These are phyloP conservation scores for Aradophagus sp. DNA, from an alignment of 1,140 invertebrate species.

Conservation along the genomic window DNA sequence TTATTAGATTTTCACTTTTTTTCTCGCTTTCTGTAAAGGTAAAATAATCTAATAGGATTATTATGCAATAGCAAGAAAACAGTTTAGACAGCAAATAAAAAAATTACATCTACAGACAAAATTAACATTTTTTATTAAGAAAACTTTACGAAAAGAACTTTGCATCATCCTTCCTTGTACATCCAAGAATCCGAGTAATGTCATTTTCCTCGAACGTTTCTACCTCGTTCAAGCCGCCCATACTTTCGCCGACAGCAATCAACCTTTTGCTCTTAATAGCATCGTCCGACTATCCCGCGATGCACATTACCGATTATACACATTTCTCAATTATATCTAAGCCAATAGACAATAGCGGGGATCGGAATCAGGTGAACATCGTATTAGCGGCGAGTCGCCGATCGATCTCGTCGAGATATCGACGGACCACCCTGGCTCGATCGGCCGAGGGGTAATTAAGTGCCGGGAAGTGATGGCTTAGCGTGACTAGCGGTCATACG, in stretches of 20 bases:
- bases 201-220: no score
- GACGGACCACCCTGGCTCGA: slow-evolving; percentile 64
- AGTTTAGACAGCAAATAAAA: no score
- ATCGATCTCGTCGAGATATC: slow-evolving; percentile 58
- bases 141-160: no score
- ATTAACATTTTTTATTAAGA: no score
- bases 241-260: slow-evolving; percentile 18
- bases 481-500: slow-evolving; percentile 68
- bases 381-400: slow-evolving; percentile 55
- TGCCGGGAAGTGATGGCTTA: slow-evolving; percentile 66
- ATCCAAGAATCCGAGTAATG: no score
- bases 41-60: no score
- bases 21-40: no score
- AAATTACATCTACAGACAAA: no score
- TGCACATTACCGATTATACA: slow-evolving; percentile 36
- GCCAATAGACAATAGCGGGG: slow-evolving; percentile 31
- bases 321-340: slow-evolving; percentile 40
- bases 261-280: slow-evolving; percentile 17
- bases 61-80: no score
- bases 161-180: no score
- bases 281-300: slow-evolving; percentile 19
- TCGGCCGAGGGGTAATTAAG: slow-evolving; percentile 66
- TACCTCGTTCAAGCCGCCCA: slow-evolving; percentile 12
- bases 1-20: no score
- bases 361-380: slow-evolving; percentile 51